Conservation (phyloP, 2,113 vertebrate genomes). For the Paratilapia polleni region DNA sequence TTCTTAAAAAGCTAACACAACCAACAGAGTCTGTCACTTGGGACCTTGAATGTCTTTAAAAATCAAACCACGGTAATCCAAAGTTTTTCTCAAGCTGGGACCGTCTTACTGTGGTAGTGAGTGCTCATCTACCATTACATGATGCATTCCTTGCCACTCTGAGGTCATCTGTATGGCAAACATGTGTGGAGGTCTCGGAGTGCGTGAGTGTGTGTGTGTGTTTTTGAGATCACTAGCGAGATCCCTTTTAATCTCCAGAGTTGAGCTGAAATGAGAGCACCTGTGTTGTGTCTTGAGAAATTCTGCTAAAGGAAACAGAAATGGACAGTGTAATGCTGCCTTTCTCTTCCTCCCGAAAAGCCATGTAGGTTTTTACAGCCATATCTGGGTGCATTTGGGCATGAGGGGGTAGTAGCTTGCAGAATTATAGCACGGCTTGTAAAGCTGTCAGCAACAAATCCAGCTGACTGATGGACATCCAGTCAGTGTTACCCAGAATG, state of each 20-base stretch:
- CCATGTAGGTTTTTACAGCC: background rate
- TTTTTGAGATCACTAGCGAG: too few species aligned
- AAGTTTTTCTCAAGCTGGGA: conserved; percentile 1
- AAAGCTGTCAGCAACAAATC: conserved; percentile 60
- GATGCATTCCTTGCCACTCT: conserved; percentile 71
- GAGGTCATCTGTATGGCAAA: conserved; percentile 77
- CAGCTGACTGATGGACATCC: conserved; percentile 48
- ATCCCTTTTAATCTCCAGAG: conserved; percentile 60
- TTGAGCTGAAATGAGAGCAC: conserved; percentile 53
- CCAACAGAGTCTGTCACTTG: background rate
- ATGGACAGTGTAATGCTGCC: background rate
- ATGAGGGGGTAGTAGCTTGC: background rate
- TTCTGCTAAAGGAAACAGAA: background rate
- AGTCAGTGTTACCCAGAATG: conserved; percentile 40
- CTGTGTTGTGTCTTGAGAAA: conserved; percentile 46
- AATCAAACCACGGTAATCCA: background rate
- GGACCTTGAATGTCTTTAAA: background rate
- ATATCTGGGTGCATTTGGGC: conserved; percentile 4
- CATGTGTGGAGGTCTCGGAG: conserved; percentile 57
- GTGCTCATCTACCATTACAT: conserved; percentile 52
- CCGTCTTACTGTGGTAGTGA: conserved; percentile 8
- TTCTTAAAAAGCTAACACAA: conserved; percentile 1
- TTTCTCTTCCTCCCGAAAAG: background rate
- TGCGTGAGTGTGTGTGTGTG: background rate
- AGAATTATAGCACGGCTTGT: conserved; percentile 11